Base-by-base conservation (phyloP, 2,888 invertebrate genomes). In the Drosophila subquinaria region DNA sequence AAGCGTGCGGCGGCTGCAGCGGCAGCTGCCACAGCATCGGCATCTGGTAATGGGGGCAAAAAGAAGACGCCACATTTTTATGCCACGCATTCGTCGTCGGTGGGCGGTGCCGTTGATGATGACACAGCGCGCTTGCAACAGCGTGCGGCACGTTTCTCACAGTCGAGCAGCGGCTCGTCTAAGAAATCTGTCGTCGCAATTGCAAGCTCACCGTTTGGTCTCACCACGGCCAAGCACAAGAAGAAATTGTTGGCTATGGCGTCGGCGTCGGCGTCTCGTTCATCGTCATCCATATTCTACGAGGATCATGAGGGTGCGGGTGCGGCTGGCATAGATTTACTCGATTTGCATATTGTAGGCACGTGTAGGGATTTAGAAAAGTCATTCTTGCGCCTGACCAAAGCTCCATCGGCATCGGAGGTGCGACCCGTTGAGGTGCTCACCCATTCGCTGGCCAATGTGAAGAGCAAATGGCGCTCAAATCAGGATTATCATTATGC, bases 321-420 rank as follows among this genome's bases (percentile, higher is more conserved):
- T 89, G 94, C 95, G 71, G 93, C 95, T 72, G 93, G 97, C 89
- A 95, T 97, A 93, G 97, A 98, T 93, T 95, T 97, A 93, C 95
- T 95, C 84, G 96, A 96, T 92, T 95, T 96, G 93, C 97, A 98
- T 93, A 97, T 99, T 91, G 96, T 98, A 82, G 99, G 99, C 76
- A 98, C 98, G 20, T 98, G 98, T 93, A 95, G 95, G 92, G 97
- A 98, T 92, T 94, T 99, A 90, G 99, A 99, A 93, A 99, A 99
- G 93, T 96, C 97, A 52, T 99, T 98, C 93, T 95, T 99, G 83
- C 95, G 99, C 87, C 94, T 99, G 62, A 99, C 99, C 38, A 95
- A 98, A 95, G 98, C 98, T 81, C 99, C 99, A 60, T 96, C 97
- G 92, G 95, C 98, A 48, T 95, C 96, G 92, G 97, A 97, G 92